phyloP scores from a whole-genome alignment of 92 coral and sea anemone genomes.

The Palythoa grandis region DNA sequence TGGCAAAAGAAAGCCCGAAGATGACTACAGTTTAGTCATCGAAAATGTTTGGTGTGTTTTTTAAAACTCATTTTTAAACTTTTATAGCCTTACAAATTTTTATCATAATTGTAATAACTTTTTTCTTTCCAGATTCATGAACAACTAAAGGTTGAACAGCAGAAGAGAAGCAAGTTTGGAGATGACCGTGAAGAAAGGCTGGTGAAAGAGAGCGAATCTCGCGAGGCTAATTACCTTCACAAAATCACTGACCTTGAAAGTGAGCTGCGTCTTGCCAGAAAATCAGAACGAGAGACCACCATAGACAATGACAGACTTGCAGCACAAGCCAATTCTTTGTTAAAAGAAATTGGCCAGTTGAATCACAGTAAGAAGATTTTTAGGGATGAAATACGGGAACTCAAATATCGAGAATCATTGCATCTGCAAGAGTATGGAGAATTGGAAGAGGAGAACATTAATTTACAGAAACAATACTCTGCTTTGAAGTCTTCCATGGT shows the following conservation, averaged over 20 bases:
- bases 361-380: conserved; percentile 79
- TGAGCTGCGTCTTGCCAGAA: conserved; percentile 85
- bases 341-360: conserved; percentile 88
- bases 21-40: too few relatives aligned
- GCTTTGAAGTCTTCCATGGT: conserved; percentile 86
- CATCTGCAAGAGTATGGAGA: conserved; percentile 89
- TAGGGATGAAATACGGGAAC: conserved; percentile 84
- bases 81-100: too few relatives aligned
- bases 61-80: too few relatives aligned
- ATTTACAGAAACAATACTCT: conserved; percentile 91
- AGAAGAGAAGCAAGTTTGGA: conserved; percentile 92
- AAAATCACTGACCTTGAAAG: conserved; percentile 93
- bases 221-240: conserved; percentile 88
- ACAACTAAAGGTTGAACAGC: conserved; percentile 94
- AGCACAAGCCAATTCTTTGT: conserved; percentile 66
- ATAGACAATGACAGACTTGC: conserved; percentile 87
- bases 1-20: too few relatives aligned
- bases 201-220: conserved; percentile 95
- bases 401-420: conserved; percentile 81
- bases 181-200: conserved; percentile 94
- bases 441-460: conserved; percentile 94
- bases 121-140: conserved; percentile 74
- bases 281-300: conserved; percentile 80
- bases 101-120: background rate
- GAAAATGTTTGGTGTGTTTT: too few relatives aligned